Evolutionary conservation across 2,888 invertebrate genomes (phyloP), one percentile per base, ranked within the genome.

Genomic region (Chrysolina haemoptera): DNA sequence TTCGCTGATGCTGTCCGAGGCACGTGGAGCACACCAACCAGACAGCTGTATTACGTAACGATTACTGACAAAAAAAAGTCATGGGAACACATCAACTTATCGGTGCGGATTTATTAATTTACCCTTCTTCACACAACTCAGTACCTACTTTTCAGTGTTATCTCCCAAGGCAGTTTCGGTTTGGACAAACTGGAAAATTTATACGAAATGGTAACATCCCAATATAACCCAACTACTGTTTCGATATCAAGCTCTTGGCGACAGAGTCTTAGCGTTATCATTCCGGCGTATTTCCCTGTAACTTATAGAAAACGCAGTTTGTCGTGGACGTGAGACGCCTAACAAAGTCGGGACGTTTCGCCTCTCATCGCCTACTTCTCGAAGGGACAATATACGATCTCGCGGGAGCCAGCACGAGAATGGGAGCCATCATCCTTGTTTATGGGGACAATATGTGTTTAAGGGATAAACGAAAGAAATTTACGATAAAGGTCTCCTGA

Each of bases 271-370:
- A 27, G 27, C 14, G n/a, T 27, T 59, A n/a, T 59, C 59, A 22
- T 59, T 59, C 18, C 53, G 18, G 5, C 40, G 53, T 53, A 67
- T 67, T 40, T 53, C 18, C 53, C 40, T 53, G 53, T 67, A 55
- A 67, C 40, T 67, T 75, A 75, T 66, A 65, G 71, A 71, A 66
- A 75, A 79, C 87, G 88, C 82, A 89, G 91, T 77, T 87, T 89
- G 89, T 92, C 90, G 77, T 87, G 88, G 80, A 89, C 90, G 80
- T 82, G 82, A 50, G 27, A 41, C 40, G 67, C 67, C 67, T 67
- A 35, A 53, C 53, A 35, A 53, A 67, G 71, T 69, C 35, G 59
- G 59, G 12, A 59, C 59, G 59, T 59, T 59, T 62, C 63, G 64
- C 69, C 71, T 76, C 75, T 78, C 76, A 75, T 64, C 75, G 75